Conservation (phyloP, 2,113 vertebrate genomes). For the Lipophrys pholis region DNA sequence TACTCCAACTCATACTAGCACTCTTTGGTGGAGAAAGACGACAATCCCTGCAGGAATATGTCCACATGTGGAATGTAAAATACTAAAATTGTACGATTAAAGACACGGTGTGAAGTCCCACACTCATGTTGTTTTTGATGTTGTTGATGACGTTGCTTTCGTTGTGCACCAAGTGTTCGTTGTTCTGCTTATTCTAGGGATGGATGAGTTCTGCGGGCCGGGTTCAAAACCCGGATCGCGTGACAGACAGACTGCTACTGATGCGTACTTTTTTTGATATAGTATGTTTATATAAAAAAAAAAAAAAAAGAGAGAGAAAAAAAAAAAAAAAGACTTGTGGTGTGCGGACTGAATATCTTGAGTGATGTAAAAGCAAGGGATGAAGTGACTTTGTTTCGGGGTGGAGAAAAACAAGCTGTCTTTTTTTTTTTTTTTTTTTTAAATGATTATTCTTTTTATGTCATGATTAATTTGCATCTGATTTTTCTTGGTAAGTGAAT, state of each 20-base stretch:
- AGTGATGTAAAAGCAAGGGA: slow-evolving; percentile 35
- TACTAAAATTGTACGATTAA: slow-evolving; percentile 70
- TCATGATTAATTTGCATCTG: slow-evolving; percentile 56
- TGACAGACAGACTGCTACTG: slow-evolving; percentile 26
- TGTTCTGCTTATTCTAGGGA: slow-evolving; percentile 42
- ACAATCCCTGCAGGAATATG: slow-evolving; percentile 71
- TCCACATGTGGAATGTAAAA: slow-evolving; percentile 80
- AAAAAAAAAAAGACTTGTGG: slow-evolving; percentile 7
- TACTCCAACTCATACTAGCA: slow-evolving; percentile 34
- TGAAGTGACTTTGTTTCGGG: slow-evolving; percentile 43
- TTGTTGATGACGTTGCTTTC: slow-evolving; percentile 59
- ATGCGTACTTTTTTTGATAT: slow-evolving; percentile 17
- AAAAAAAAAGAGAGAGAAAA: too few relatives aligned
- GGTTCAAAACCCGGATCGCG: slow-evolving; percentile 26
- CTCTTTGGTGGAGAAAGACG: slow-evolving; percentile 65
- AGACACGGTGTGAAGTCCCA: slow-evolving; percentile 61
- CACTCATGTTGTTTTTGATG: slow-evolving; percentile 59
- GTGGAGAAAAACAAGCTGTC: slow-evolving; percentile 23
- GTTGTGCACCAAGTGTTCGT: slow-evolving; percentile 62
- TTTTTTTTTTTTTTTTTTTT: slow-evolving; percentile 45
- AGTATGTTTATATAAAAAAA: slow-evolving; percentile 10
- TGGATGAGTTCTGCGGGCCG: slow-evolving; percentile 30
- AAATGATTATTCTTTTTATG: slow-evolving; percentile 48
- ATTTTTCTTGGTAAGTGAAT: slow-evolving; percentile 71
- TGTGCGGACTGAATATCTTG: slow-evolving; percentile 39